Base-by-base conservation (phyloP, 2,113 vertebrate genomes). In the Notothenia rossii region DNA sequence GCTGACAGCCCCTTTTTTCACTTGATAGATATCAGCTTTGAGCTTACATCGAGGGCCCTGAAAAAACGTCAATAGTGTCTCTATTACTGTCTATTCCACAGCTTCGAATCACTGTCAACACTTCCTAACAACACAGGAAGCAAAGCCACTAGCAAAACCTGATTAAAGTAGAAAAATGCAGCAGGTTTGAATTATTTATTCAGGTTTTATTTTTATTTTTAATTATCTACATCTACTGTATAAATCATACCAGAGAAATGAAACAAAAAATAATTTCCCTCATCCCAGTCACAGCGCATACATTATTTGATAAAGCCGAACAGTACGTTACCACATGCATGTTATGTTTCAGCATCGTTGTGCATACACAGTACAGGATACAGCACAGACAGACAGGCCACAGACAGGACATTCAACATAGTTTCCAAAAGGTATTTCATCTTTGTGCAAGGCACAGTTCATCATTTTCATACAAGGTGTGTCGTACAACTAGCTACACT, bases 191-290 rank as follows among this genome's bases (percentile, higher is more conserved):
- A 61, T n/a, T 22, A 70, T 72, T 90, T 70, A 84, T 60, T 87
- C 61, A 12, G 7, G 49, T 82, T 91, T 93, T 87, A 89, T 92
- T 92, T 82, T 62, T 74, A 51, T 76, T 61, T 48, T 10, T 77
- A 84, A 77, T 61, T n/a, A 72, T 63, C 58, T 86, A 91, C 83
- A 89, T 80, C 77, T 82, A 89, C 66, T 71, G 82, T 93, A 92
- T 89, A 92, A 94, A 94, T 92, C 76, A 92, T 89, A 80, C 81
- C 68, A 72, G 73, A 88, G 73, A 70, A 75, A 77, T 66, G 20
- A 87, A 82, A 89, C 49, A 66, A 76, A 40, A 69, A 77, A 62
- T 6, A 81, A 77, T 46, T 20, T 54, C 66, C 74, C 81, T 74
- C 72, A 85, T 61, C 74, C 70, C 75, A 72, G 45, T 85, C 87